Percentiles rank a stretch among this genome's conserved stretches.
Evolutionary conservation across 37 sponge, comb jelly and placozoan genomes (phyloP).

Genomic region (Diacarnus erythraeanus): DNA sequence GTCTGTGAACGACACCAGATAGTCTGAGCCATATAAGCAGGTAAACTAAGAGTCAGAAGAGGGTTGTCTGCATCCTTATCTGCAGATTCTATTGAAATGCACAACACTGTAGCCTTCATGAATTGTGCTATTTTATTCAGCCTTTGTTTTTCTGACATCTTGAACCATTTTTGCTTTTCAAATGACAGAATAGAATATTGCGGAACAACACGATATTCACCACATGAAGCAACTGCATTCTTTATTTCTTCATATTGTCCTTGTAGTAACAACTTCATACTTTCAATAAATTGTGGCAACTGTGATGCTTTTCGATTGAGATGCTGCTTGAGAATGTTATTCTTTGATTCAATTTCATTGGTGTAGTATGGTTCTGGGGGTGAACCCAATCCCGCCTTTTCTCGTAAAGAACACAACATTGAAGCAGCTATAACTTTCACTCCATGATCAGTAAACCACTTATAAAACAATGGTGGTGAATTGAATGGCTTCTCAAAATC

Average conservation of each 20-base stretch:
- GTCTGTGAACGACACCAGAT: conserved; percentile 9
- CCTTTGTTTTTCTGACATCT: background rate
- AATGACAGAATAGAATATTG: background rate
- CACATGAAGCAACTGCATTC: background rate
- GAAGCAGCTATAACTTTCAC: background rate
- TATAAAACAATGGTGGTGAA: conserved; percentile 11
- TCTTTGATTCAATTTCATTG: conserved; percentile 39
- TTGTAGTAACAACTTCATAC: conserved; percentile 5
- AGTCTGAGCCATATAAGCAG: background rate
- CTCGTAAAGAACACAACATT: conserved; percentile 1
- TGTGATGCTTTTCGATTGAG: conserved; percentile 17
- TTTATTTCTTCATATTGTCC: conserved; percentile 4
- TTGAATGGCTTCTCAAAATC: conserved; percentile 6
- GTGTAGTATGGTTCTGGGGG: conserved; percentile 40
- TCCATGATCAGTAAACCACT: conserved; percentile 12
- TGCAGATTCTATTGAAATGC: background rate
- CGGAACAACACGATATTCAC: conserved; percentile 8
- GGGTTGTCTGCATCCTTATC: background rate
- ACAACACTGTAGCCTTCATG: conserved; percentile 12
- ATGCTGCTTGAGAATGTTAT: conserved; percentile 22
- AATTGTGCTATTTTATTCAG: background rate
- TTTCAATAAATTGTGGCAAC: conserved; percentile 8
- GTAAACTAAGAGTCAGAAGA: background rate
- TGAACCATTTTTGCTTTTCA: conserved; percentile 8
- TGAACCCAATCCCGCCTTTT: conserved; percentile 28